Evolutionary conservation across 1,140 invertebrate genomes (phyloP), one percentile per base, ranked within the genome.

Genomic region (Ceratoteleas bidentatus): DNA sequence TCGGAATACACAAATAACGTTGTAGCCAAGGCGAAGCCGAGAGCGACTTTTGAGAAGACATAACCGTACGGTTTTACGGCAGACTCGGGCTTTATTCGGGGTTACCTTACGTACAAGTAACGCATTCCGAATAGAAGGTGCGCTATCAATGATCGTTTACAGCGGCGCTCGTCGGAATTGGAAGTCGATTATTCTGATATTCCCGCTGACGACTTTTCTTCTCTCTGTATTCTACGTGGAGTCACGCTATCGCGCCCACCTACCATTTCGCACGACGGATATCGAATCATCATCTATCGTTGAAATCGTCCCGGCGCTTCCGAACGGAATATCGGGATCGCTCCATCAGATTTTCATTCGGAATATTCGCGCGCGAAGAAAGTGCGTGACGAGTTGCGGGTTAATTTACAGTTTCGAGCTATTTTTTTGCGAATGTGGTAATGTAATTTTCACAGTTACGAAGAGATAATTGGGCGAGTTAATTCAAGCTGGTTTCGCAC

Each of bases 241-340:
- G 81, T 75, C 40, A 74, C 75, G 61, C 70, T 72, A 75, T 66
- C 65, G 54, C 16, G 32, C 62, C 40, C 66, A 81, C 57, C 50
- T 54, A 45, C 65, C 66, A 61, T 76, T 81, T 72, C 80, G 56
- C 50, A 65, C 57, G 47, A 64, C 74, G 69, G 75, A 78, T 83
- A 83, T 83, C 81, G 70, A 78, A 83, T 83, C 64, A 83, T 83
- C 73, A 83, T 83, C 69, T 75, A 83, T 78, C 81, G 74, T 47
- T 65, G 65, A 74, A 83, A 78, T 78, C 69, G 75, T 78, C 47
- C 64, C 53, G 34, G 64, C 45, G 45, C 14, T 83, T 74, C 64
- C 70, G 69, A 64, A 74, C 64, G 61, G 69, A 77, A 40, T 40
- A 40, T 40, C 36, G 36, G 36, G 6, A 40, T 70, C 60, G 70